phyloP scores from a whole-genome alignment of 2,888 invertebrate genomes.

The Scaptomyza caliginosa region DNA sequence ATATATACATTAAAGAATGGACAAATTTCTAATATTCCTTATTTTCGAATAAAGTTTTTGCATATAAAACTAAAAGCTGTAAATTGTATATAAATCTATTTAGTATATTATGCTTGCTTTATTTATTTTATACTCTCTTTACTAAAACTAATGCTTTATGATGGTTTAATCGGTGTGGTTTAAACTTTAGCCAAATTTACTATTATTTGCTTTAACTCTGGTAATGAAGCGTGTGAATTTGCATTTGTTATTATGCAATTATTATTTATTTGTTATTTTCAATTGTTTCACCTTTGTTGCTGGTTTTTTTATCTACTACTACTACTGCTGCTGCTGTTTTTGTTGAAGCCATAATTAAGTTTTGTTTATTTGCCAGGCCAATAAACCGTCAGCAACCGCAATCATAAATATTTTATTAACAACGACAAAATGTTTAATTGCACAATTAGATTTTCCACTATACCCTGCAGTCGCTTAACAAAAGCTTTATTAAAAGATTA shows the following conservation, averaged over 20 bases:
- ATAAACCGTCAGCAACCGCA: conserved; percentile 61
- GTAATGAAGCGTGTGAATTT: background rate
- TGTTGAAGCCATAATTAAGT: conserved; percentile 64
- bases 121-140: background rate
- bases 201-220: conserved; percentile 1
- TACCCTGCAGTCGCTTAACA: background rate
- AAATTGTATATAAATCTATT: conserved; percentile 3
- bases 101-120: conserved; percentile 57
- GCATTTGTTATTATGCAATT: conserved; percentile 3
- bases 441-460: conserved; percentile 54
- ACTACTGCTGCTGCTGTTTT: background rate
- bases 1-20: conserved; percentile 45
- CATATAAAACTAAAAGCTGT: conserved; percentile 49
- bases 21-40: conserved; percentile 52
- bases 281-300: conserved; percentile 1
- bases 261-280: conserved; percentile 19
- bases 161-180: conserved; percentile 26
- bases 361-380: conserved; percentile 63
- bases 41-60: conserved; percentile 69
- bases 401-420: conserved; percentile 76
- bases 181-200: conserved; percentile 2
- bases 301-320: conserved; percentile 5
- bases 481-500: background rate
- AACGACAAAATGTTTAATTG: conserved; percentile 65
- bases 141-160: conserved; percentile 47